phyloP scores from a whole-genome alignment of 2,888 invertebrate species.

The Dione vanillae region DNA sequence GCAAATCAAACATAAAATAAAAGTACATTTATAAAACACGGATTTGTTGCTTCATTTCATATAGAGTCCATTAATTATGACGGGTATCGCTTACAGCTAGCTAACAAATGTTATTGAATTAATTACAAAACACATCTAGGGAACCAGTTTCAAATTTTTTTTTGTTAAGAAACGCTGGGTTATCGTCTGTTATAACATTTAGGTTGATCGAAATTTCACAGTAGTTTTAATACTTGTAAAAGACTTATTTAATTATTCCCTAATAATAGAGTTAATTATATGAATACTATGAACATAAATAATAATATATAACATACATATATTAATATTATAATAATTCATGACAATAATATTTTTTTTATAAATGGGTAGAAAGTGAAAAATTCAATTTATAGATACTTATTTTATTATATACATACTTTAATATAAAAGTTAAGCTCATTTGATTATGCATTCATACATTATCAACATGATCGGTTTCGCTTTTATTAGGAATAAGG shows the following conservation, averaged over 20 bases:
- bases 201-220: neutral
- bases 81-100: slow-evolving; percentile 30
- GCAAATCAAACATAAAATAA: slow-evolving; percentile 28
- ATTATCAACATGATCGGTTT: slow-evolving; percentile 7
- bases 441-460: neutral
- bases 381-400: no score
- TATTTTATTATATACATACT: no score
- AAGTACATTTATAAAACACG: slow-evolving; percentile 27
- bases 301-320: no score
- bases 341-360: no score
- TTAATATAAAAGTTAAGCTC: neutral
- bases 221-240: neutral
- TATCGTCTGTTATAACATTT: neutral
- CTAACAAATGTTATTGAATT: slow-evolving; percentile 40
- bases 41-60: slow-evolving; percentile 36
- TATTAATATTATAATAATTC: no score
- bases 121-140: slow-evolving; percentile 29
- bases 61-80: slow-evolving; percentile 36
- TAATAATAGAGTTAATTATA: no score
- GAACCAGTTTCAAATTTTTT: slow-evolving; percentile 4
- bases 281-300: no score
- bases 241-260: neutral
- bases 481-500: slow-evolving; percentile 13
- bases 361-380: no score
- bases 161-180: neutral